These are phyloP conservation scores for Alaudala cheleensis DNA, from an alignment of 2,113 vertebrate species.

Conservation along the genomic window DNA sequence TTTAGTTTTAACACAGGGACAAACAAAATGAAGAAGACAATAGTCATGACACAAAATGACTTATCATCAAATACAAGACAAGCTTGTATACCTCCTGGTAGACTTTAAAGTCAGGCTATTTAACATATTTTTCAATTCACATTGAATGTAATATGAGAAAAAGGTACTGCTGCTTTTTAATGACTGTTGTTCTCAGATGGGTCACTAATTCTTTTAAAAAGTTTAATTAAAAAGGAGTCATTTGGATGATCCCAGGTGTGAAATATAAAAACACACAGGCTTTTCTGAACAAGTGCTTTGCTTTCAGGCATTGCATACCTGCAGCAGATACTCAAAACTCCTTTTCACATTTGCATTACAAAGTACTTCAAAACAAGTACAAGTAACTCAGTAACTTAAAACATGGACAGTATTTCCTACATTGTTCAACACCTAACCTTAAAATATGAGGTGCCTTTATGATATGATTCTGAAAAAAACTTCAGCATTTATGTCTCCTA, in stretches of 20 bases:
- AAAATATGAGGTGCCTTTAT: background rate
- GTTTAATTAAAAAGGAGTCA: background rate
- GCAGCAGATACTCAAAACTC: background rate
- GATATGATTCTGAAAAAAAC: background rate
- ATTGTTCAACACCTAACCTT: background rate
- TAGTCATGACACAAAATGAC: background rate
- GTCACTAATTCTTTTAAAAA: background rate
- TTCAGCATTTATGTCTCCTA: background rate
- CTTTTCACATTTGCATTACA: background rate
- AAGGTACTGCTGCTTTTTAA: background rate
- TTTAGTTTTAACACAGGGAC: background rate
- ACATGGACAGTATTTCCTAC: background rate
- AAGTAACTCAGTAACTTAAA: background rate
- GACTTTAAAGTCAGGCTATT: background rate
- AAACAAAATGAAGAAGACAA: background rate
- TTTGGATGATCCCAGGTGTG: background rate
- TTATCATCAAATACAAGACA: background rate
- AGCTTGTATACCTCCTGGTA: background rate
- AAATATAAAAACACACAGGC: background rate
- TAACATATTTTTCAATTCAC: background rate
- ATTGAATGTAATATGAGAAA: background rate
- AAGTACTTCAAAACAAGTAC: background rate
- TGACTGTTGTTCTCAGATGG: background rate
- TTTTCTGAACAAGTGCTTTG: background rate
- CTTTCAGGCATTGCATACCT: background rate